phyloP scores from a whole-genome alignment of 1,140 invertebrate species.

The Aphelinus atriplicis region DNA sequence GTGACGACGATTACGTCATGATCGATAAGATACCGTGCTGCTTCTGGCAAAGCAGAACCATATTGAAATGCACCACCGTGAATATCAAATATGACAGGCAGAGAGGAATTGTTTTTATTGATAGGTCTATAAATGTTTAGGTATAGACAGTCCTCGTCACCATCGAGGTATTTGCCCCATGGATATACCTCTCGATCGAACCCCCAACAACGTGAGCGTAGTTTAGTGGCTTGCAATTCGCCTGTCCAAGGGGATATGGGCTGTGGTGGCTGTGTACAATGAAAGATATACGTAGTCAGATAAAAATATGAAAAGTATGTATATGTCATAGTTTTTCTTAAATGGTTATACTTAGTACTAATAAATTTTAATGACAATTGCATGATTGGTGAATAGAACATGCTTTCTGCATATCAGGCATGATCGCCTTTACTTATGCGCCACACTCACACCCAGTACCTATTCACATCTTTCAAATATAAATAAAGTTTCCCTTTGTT shows the following conservation, averaged over 20 bases:
- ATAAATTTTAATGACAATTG: too few relatives aligned
- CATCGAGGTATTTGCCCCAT: neutral
- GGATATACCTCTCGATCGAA: neutral
- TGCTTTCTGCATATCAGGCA: too few relatives aligned
- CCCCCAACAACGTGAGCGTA: neutral
- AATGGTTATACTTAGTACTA: too few relatives aligned
- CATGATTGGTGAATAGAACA: too few relatives aligned
- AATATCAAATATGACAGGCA: conserved; percentile 8
- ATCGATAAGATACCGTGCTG: neutral
- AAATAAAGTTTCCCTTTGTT: too few relatives aligned
- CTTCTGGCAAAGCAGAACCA: neutral
- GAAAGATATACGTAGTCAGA: too few relatives aligned
- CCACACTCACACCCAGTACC: too few relatives aligned
- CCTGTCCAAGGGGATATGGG: neutral
- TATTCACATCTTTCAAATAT: too few relatives aligned
- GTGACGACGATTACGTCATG: conserved; percentile 4
- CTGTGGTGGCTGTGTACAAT: neutral
- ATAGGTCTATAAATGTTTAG: conserved; percentile 7
- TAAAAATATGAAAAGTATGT: too few relatives aligned
- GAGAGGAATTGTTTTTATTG: neutral
- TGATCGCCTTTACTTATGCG: too few relatives aligned
- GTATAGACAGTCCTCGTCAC: conserved; percentile 11
- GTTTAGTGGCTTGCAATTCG: neutral
- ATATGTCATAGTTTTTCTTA: too few relatives aligned
- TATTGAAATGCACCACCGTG: conserved; percentile 17